Base-by-base conservation (phyloP, 2,113 vertebrate genomes). In the Numida meleagris region DNA sequence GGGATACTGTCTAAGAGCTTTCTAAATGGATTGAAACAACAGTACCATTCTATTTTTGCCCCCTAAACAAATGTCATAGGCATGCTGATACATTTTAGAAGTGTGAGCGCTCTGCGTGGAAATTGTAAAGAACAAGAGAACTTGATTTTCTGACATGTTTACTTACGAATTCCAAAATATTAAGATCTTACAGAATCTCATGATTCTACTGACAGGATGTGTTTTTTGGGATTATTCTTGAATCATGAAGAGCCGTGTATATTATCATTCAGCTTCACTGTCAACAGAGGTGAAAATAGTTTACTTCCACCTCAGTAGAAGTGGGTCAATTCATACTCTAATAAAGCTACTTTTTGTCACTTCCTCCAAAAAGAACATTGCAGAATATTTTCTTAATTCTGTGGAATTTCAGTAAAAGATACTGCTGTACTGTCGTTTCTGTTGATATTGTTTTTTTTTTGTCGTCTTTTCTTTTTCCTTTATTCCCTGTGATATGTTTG, bases 401-500 rank as follows among this genome's bases (percentile, higher is more conserved):
- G 0, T 73, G 38, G 50, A 55, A 74, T 67, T 89, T 71, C 34
- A 46, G 38, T 43, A 43, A 63, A 91, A 63, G 46, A 14, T 67
- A 14, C 31, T 43, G 29, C 24, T 8, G 4, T 20, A 43, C 23
- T 46, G 25, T 59, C 18, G 40, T 19, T 73, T 94, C 38, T 5
- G 53, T 19, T 9, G 42, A 36, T 86, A 48, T 21, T 81, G 10
- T 0, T 2, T 20, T 72, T 74, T 50, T 17, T 18, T 57, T 16
- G 14, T 53, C n/a, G 27, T 0, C 3, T 16, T 42, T 0, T 4
- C 19, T 77, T 70, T 51, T 0, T 3, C 10, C n/a, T 0, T 4
- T 21, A 70, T 61, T 46, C 86, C 40, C 7, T 83, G 29, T 14
- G 55, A 12, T 70, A 25, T 77, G 8, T 86, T 82, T 2, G 6